Conservation (phyloP, 2,888 invertebrate genomes). For the Thysanoteuthis rhombus region DNA sequence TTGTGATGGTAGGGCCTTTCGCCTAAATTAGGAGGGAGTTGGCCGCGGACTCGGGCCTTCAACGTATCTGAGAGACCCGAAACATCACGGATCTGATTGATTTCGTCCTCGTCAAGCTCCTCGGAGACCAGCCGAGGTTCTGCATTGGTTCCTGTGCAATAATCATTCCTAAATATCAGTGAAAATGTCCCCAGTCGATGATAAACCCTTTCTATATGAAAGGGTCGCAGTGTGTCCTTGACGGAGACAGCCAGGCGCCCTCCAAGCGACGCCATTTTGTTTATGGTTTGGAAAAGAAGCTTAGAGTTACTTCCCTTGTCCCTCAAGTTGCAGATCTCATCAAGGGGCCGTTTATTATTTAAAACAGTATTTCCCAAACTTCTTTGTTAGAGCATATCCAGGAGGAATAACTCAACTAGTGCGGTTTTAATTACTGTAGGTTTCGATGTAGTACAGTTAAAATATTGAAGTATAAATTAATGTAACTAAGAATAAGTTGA, state of each 20-base stretch:
- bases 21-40: constrained; percentile 18
- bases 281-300: background rate
- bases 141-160: background rate
- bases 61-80: constrained; percentile 33
- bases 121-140: background rate
- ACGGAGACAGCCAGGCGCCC: background rate
- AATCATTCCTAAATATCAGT: background rate
- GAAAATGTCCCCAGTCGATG: background rate
- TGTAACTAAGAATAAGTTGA: too few relatives aligned
- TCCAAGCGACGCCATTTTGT: constrained; percentile 13
- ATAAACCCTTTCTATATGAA: background rate
- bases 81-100: constrained; percentile 34
- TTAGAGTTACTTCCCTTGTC: background rate
- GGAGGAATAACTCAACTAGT: too few relatives aligned
- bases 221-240: background rate
- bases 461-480: too few relatives aligned
- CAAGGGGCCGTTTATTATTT: background rate
- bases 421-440: too few relatives aligned
- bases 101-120: constrained; percentile 29
- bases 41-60: background rate
- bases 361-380: too few relatives aligned
- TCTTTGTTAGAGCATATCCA: too few relatives aligned
- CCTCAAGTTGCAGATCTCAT: background rate
- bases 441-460: too few relatives aligned
- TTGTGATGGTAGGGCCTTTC: constrained; percentile 25